Base-by-base conservation (phyloP, 2,113 vertebrate genomes). In the Saccopteryx bilineata region DNA sequence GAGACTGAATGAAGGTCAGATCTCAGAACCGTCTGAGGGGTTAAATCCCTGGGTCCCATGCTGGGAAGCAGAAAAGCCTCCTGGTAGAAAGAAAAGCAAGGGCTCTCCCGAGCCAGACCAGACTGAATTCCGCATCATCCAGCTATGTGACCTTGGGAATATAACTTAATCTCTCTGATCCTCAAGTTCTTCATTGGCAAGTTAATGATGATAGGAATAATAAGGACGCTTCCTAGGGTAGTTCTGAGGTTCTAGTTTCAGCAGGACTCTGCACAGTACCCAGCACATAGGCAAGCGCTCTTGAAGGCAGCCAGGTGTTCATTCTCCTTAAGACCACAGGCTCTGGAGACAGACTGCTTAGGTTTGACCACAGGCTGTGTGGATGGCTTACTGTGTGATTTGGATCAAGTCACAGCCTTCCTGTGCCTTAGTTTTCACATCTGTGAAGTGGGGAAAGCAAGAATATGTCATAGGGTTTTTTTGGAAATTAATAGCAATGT, bases 61-160 rank as follows among this genome's bases (percentile, higher is more conserved):
- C 13, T 3, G 39, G 56, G 60, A 76, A 28, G 58, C 23, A 54
- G 68, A 66, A n/a, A 48, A 52, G 66, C 24, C 23, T 65, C 3
- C 0, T 80, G 58, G 10, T 58, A 10, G 63, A 18, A 58, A 56
- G 61, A 33, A 46, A 66, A 33, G 5, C 50, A 21, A 58, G 54
- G 26, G 17, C 33, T 24, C 13, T 13, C 19, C 18, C 54, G 56
- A 69, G 39, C 9, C 28, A 12, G 54, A 48, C n/a, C 1, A 18
- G 28, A 23, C 56, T 69, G 81, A 14, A n/a, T 61, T n/a, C 74
- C 23, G 18, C 54, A 1, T 11, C 12, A 21, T 61, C 60, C 33
- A 60, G 19, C n/a, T 14, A 6, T 65, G 68, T 96, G 94, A 94
- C 91, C 88, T 95, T 96, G 92, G 61, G 19, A 50, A 0, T 87